Conservation (phyloP, 1,140 invertebrate species). For the Panagrolaimus sp. region DNA sequence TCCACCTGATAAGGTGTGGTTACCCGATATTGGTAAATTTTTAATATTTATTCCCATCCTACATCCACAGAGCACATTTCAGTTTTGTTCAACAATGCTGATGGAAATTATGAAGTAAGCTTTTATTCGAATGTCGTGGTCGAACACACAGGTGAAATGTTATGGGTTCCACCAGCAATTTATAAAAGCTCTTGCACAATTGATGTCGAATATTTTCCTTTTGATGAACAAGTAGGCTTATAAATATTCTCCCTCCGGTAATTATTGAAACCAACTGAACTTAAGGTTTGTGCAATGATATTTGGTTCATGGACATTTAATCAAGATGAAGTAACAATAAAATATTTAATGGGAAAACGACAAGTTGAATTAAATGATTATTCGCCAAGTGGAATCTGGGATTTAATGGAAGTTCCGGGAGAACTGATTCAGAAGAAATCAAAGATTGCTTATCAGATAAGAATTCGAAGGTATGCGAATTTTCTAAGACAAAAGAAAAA, state of each 20-base stretch:
- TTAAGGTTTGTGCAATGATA: slow-evolving; percentile 94
- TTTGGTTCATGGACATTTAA: slow-evolving; percentile 97
- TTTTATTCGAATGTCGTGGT: slow-evolving; percentile 90
- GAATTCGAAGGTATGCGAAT: slow-evolving; percentile 32
- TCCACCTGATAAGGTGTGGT: slow-evolving; percentile 97
- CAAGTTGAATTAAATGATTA: slow-evolving; percentile 89
- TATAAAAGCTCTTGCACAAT: slow-evolving; percentile 82
- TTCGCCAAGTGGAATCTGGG: slow-evolving; percentile 86
- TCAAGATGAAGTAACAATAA: slow-evolving; percentile 51
- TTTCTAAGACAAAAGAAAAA: too few relatives aligned
- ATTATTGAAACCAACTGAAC: slow-evolving; percentile 70
- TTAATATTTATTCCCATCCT: slow-evolving; percentile 56
- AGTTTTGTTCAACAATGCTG: slow-evolving; percentile 64
- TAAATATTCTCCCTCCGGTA: slow-evolving; percentile 68
- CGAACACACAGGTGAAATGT: slow-evolving; percentile 79
- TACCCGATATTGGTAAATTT: slow-evolving; percentile 70
- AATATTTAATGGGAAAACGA: slow-evolving; percentile 45
- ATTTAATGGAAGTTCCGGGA: slow-evolving; percentile 91
- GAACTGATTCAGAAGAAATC: slow-evolving; percentile 63
- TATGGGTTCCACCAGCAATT: slow-evolving; percentile 81
- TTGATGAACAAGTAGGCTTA: slow-evolving; percentile 71
- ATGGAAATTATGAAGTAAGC: slow-evolving; percentile 94
- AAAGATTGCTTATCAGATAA: slow-evolving; percentile 54
- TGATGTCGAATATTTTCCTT: slow-evolving; percentile 76
- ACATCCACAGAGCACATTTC: too few relatives aligned